These are phyloP conservation scores for Acrocephalus scirpaceus DNA, from an alignment of 2,797 vertebrate genomes.

Conservation along the genomic window DNA sequence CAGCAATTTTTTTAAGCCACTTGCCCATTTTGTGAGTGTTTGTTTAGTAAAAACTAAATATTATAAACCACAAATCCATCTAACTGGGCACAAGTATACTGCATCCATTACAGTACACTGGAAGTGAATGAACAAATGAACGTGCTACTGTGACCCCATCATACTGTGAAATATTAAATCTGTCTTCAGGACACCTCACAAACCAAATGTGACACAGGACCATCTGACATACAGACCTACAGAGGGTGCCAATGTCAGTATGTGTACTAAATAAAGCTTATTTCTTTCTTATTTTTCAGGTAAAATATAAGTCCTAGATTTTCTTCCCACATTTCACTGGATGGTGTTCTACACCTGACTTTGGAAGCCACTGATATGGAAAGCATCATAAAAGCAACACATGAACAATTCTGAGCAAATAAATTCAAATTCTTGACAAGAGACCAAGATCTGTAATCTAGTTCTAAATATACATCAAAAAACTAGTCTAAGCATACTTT, in stretches of 20 bases:
- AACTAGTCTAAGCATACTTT: not conserved
- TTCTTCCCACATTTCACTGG: not conserved
- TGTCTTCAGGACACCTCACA: fast-evolving
- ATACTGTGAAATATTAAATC: not conserved
- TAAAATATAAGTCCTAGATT: not conserved
- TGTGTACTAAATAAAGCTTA: not conserved
- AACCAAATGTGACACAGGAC: not conserved
- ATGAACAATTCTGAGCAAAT: not conserved
- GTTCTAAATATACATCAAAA: not conserved
- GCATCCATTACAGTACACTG: not conserved
- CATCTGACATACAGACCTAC: fast-evolving
- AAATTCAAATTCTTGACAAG: not conserved
- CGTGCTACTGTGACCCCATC: not conserved
- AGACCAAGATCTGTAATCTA: not conserved
- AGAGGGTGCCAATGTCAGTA: not conserved
- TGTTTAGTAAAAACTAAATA: not conserved
- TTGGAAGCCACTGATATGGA: not conserved
- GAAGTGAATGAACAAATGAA: not conserved
- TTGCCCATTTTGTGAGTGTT: not conserved
- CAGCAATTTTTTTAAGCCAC: not conserved
- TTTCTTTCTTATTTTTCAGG: not conserved
- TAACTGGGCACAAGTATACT: not conserved
- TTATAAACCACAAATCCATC: not conserved
- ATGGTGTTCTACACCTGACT: not conserved
- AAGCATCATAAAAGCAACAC: not conserved